These are phyloP conservation scores for Cygnus buccinator DNA, from an alignment of 2,113 vertebrate species.

Conservation along the genomic window DNA sequence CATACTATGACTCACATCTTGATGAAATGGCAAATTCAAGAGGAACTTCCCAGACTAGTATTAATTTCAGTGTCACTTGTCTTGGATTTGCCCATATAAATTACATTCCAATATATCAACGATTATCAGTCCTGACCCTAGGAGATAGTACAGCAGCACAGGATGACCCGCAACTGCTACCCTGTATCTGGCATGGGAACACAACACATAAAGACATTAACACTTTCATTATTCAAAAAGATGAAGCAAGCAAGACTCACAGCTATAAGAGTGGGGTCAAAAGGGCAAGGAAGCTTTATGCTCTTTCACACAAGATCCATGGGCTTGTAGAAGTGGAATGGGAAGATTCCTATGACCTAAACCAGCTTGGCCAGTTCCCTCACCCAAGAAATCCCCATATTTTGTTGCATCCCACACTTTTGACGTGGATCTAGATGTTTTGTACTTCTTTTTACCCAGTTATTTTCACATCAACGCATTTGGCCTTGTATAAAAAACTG, in stretches of 20 bases:
- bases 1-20: slow-evolving; percentile 16
- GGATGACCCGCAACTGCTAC: neutral
- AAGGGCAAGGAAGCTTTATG: neutral
- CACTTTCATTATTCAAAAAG: neutral
- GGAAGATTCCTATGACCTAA: neutral
- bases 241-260: neutral
- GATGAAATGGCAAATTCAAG: neutral
- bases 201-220: neutral
- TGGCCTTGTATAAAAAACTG: neutral
- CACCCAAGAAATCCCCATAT: neutral
- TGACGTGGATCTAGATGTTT: neutral
- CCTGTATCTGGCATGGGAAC: neutral
- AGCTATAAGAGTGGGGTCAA: neutral
- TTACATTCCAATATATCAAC: neutral
- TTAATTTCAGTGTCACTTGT: neutral
- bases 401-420: neutral
- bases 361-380: neutral
- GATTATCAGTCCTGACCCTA: neutral
- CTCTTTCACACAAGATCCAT: neutral
- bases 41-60: neutral
- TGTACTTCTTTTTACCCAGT: neutral
- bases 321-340: neutral
- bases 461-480: neutral
- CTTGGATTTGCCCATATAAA: neutral
- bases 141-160: neutral